Base-by-base conservation (phyloP, 2,797 vertebrate species). In the Gorsachius magnificus region DNA sequence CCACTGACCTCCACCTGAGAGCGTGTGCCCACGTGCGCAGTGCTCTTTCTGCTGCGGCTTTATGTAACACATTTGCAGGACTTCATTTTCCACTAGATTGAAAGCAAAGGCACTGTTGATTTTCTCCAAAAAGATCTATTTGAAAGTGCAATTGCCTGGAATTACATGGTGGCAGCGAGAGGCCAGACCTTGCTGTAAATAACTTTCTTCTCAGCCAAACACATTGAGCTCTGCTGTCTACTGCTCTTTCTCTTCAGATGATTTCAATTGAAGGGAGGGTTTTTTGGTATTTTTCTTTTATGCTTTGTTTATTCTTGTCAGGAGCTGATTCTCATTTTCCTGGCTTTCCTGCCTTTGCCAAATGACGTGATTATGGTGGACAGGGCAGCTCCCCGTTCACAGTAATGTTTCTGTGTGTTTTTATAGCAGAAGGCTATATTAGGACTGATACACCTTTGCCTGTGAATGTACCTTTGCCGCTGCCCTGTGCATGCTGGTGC, bases 11-110 rank as follows among this genome's bases (percentile, higher is more conserved):
- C 31, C n/a, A 66, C 82, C 65, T 90, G 87, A 41, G 75, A 82
- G 29, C 35, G 66, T 5, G 21, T 87, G 74, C 58, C 71, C 2
- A 0, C 54, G 56, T 61, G 77, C 29, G 31, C 36, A 63, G 63
- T 0, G 4, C 38, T 97, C 51, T 5, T 54, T 83, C 91, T 91
- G 71, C 91, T 95, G 82, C 13, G 21, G 84, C 84, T 96, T 98
- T 97, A 96, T 43, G 53, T 97, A 98, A 97, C 68, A 26, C 48
- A 6, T 96, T 97, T 88, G 66, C 95, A 96, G 95, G 93, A 96
- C 96, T 98, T 98, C 93, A 98, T 98, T 98, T 98, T 98, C 97
- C 96, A 98, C 94, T 95, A 98, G 97, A 98, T 96, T 98, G 97
- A 98, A 97, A 98, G 96, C 93, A 96, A 97, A 98, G 94, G 85